Evolutionary conservation across 2,797 vertebrate genomes (phyloP).

Genomic region (Chiloscyllium punctatum): DNA sequence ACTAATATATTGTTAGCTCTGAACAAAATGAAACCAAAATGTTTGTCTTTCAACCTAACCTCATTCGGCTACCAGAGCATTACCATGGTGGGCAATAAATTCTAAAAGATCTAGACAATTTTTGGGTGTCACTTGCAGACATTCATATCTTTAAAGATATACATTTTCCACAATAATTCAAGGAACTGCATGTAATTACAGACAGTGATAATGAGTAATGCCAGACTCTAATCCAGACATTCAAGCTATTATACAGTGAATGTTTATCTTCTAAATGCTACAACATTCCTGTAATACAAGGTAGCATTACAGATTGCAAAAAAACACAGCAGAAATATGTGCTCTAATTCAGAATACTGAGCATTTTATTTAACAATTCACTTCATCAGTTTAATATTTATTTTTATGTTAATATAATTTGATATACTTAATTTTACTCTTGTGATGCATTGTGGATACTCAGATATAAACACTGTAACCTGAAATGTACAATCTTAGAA

Average conservation of each 20-base stretch:
- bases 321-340: background rate
- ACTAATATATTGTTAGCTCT: background rate
- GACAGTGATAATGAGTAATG: constrained; percentile 25
- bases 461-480: background rate
- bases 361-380: background rate
- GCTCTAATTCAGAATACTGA: background rate
- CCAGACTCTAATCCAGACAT: background rate
- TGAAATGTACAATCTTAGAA: background rate
- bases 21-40: background rate
- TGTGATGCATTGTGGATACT: background rate
- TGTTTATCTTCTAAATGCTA: background rate
- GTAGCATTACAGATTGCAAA: background rate
- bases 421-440: background rate
- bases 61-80: background rate
- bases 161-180: constrained; percentile 14
- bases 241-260: background rate
- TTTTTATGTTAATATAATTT: background rate
- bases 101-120: background rate
- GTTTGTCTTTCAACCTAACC: background rate
- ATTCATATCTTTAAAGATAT: constrained; percentile 24
- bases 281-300: background rate
- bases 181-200: constrained; percentile 11
- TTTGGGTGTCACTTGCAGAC: constrained; percentile 22
- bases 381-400: background rate
- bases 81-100: background rate